Evolutionary conservation across 2,888 invertebrate species (phyloP), one percentile per base, ranked within the genome.

Genomic region (Lycaena phlaeas): DNA sequence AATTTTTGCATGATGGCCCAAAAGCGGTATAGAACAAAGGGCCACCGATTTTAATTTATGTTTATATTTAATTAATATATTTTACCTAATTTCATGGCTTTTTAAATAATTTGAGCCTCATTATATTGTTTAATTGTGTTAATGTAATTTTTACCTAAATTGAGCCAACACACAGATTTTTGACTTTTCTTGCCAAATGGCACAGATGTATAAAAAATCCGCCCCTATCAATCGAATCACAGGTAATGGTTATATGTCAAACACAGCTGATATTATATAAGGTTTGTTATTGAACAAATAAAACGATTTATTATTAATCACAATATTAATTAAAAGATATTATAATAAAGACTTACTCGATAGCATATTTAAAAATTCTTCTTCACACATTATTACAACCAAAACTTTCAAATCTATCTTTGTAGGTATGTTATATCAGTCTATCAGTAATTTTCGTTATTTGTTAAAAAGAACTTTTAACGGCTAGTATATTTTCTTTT

Each of bases 111-210:
- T 49, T 51, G 44, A 50, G 39, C 51, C 50, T 57, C 62, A 68
- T 66, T 60, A 54, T 60, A 56, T 48, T 59, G 51, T 40, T 42
- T 55, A 60, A 60, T 59, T 61, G 53, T 49, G 50, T 53, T 54
- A 54, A 45, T 50, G 46, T 54, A 59, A 59, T 59, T 57, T 61
- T 63, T 59, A 48, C 46, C 54, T 58, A 58, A 56, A 61, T 54
- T 50, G 53, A 66, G 71, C 74, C 71, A 74, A 69, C 72, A 68
- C 71, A 71, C 65, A 61, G 55, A 59, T 61, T 73, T 64, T 64
- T 66, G 64, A 70, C 68, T 62, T 60, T 59, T 54, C 55, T 63
- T 64, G 63, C 59, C 65, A 69, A 69, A 64, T 67, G 61, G 61
- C 51, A 52, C 51, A 53, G 50, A 50, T 45, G 38, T 41, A 43